Evolutionary conservation across 1,140 invertebrate species (phyloP), one percentile per base, ranked within the genome.

Genomic region (Heliconius hewitsoni): DNA sequence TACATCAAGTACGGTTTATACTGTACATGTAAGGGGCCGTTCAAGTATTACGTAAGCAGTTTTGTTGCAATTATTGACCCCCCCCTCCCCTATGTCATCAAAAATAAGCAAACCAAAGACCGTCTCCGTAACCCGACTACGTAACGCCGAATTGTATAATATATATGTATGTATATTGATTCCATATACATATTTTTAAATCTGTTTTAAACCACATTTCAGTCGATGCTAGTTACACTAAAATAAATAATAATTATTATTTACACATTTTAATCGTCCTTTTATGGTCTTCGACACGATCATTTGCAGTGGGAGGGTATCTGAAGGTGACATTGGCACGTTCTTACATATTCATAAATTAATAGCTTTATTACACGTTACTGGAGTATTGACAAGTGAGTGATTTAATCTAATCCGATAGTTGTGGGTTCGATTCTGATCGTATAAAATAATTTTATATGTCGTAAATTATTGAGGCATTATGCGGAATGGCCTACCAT

Each of bases 221-320:
- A 37, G 34, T 8, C 0, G 34, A 37, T 60, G 9, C 23, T 11
- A 60, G n/a, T 60, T 23, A 23, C 19, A 60, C 19, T 27, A 60
- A 60, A 27, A 60, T 55, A 55, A n/a, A 55, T 19, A 57, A 57
- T 66, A 30, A 66, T 66, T 4, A 66, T 27, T 66, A 66, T 30
- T 27, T 66, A 66, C 16, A 27, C 13, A 66, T 30, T 66, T 66
- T 66, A 66, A 66, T 66, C 3, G 23, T 66, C 60, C 60, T 66
- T 66, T 66, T 66, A 66, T 66, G 60, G 60, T 66, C 60, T 66
- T 66, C 27, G 60, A 30, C 60, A 66, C 60, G 60, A 27, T 66
- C 60, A 66, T 30, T 66, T 66, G 60, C 13, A 66, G 60, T 66
- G 27, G 60, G 60, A 66, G 60, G 60, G 27, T 66, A 66, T 30